phyloP scores from a whole-genome alignment of 2,888 invertebrate genomes.

The Boloria euphrosyne region DNA sequence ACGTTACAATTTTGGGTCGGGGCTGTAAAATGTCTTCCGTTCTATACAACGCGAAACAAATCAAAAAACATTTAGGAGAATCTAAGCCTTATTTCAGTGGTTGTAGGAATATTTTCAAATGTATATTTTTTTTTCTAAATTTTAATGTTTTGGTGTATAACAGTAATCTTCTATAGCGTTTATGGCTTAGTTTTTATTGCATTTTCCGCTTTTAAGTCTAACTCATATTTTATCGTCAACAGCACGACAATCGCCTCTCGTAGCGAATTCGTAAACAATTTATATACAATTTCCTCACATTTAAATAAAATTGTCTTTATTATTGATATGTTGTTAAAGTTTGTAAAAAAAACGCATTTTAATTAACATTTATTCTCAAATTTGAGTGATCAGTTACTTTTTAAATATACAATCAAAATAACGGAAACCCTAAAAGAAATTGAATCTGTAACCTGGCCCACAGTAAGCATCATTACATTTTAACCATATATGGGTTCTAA shows the following conservation, averaged over 20 bases:
- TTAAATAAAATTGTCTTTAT: constrained; percentile 3
- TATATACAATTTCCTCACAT: background rate
- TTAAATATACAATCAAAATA: too few relatives aligned
- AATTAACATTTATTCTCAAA: too few relatives aligned
- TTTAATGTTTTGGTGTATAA: constrained; percentile 11
- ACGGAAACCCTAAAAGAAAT: too few relatives aligned
- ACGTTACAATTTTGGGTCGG: constrained; percentile 28
- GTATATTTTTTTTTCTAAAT: constrained; percentile 1
- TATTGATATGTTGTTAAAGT: background rate
- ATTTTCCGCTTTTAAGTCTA: constrained; percentile 29
- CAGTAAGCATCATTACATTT: too few relatives aligned
- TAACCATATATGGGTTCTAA: background rate
- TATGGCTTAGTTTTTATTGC: constrained; percentile 31
- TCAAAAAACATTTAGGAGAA: background rate
- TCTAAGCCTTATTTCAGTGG: background rate
- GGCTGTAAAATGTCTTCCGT: constrained; percentile 24
- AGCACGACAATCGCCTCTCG: constrained; percentile 17
- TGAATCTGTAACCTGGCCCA: too few relatives aligned
- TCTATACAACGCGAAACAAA: constrained; percentile 10
- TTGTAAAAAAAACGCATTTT: background rate
- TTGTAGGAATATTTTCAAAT: background rate
- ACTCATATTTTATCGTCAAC: constrained; percentile 26
- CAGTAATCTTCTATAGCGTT: constrained; percentile 17
- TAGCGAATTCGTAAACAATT: constrained; percentile 9
- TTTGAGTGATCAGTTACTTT: too few relatives aligned